Percentiles rank a stretch among this genome's conserved stretches.
These are phyloP conservation scores for Scatophagus argus DNA, from an alignment of 2,113 vertebrate genomes.

Conservation along the genomic window DNA sequence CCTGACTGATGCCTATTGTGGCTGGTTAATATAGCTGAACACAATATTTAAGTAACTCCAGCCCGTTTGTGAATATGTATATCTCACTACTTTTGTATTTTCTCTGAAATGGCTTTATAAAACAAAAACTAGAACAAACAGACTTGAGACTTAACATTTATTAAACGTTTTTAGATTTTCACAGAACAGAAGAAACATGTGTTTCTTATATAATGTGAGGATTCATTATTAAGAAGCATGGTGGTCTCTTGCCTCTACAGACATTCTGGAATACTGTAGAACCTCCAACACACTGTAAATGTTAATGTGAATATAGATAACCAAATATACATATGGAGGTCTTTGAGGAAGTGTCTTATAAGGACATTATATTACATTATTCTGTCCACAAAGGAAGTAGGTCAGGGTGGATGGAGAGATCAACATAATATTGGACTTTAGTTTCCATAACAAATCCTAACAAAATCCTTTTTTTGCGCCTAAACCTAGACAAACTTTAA, in stretches of 20 bases:
- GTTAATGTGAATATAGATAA: no score
- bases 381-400: no score
- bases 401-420: no score
- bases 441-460: no score
- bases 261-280: background rate
- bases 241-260: background rate
- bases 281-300: no score
- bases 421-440: no score
- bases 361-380: no score
- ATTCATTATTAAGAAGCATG: no score
- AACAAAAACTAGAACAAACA: background rate
- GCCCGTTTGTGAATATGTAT: background rate
- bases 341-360: no score
- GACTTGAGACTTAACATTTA: background rate
- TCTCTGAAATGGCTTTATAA: background rate
- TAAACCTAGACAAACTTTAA: background rate
- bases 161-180: background rate
- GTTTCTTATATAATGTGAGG: background rate
- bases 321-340: no score
- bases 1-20: background rate
- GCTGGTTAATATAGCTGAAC: background rate
- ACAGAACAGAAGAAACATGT: background rate
- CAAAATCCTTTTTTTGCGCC: no score
- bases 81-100: background rate
- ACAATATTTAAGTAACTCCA: background rate